phyloP scores from a whole-genome alignment of 2,888 invertebrate species.

The Sphecodes monilicornis region DNA sequence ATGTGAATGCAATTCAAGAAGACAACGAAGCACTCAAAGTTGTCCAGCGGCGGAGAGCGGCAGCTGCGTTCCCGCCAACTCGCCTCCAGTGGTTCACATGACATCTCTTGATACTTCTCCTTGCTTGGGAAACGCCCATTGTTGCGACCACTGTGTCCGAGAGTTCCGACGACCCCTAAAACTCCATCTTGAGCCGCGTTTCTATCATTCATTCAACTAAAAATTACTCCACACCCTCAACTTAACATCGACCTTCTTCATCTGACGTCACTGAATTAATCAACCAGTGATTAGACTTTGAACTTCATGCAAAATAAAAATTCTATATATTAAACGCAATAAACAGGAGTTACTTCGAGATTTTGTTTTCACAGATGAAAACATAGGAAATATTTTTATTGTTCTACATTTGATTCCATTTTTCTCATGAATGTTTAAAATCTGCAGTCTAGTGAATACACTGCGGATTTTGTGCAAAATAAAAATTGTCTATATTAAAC shows the following conservation, averaged over 20 bases:
- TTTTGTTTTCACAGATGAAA: too few relatives aligned
- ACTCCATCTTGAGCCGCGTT: neutral
- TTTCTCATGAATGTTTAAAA: too few relatives aligned
- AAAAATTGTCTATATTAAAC: too few relatives aligned
- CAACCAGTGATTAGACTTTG: too few relatives aligned
- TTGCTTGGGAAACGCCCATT: slow-evolving; percentile 1
- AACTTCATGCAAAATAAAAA: too few relatives aligned
- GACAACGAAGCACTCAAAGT: slow-evolving; percentile 74
- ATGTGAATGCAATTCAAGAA: slow-evolving; percentile 75
- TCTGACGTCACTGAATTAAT: too few relatives aligned
- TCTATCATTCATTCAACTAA: neutral
- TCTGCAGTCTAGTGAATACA: too few relatives aligned
- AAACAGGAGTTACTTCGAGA: too few relatives aligned
- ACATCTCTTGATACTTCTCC: slow-evolving; percentile 8
- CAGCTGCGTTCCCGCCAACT: slow-evolving; percentile 75
- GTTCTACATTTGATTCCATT: too few relatives aligned
- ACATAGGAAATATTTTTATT: too few relatives aligned
- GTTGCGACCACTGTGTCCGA: neutral
- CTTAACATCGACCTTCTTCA: neutral
- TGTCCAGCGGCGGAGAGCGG: slow-evolving; percentile 68
- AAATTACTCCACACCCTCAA: neutral
- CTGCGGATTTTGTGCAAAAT: too few relatives aligned
- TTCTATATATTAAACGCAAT: too few relatives aligned
- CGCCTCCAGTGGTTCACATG: slow-evolving; percentile 77
- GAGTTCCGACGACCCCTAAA: neutral